These are phyloP conservation scores for Anabas testudineus DNA, from an alignment of 2,797 vertebrate species.

Conservation along the genomic window DNA sequence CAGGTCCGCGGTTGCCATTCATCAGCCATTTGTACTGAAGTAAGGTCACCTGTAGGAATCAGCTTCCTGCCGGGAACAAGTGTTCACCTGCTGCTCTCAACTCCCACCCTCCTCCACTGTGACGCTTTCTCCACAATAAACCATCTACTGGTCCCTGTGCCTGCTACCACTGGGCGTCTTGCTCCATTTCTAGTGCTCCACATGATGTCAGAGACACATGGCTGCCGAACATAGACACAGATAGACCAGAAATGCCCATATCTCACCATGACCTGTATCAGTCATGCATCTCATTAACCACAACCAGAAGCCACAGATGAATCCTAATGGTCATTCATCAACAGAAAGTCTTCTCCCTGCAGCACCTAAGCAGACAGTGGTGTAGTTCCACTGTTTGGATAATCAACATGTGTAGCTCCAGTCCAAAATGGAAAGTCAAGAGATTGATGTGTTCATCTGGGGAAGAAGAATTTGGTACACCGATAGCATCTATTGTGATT, in stretches of 20 bases:
- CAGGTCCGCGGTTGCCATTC: conserved; percentile 48
- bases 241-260: conserved; percentile 58
- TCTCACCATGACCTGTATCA: conserved; percentile 74
- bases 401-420: conserved; percentile 29
- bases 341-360: conserved; percentile 41
- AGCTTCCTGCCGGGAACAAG: conserved; percentile 62
- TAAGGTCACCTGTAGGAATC: conserved; percentile 63
- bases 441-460: conserved; percentile 3
- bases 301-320: conserved; percentile 43
- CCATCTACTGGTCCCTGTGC: conserved; percentile 13
- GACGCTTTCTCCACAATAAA: conserved; percentile 25
- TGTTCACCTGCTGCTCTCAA: conserved; percentile 67
- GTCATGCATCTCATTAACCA: conserved; percentile 75
- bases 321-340: conserved; percentile 62
- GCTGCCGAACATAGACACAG: conserved; percentile 59
- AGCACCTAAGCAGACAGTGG: conserved; percentile 48
- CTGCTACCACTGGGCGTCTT: conserved; percentile 7
- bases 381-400: conserved; percentile 14
- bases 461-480: too few relatives aligned
- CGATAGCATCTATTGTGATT: conserved; percentile 15
- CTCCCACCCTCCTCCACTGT: conserved; percentile 18
- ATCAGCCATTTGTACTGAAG: conserved; percentile 63
- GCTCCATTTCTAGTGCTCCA: conserved; percentile 59
- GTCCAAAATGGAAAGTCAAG: conserved; percentile 27
- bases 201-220: conserved; percentile 74